Evolutionary conservation across 35 echinoderm and acorn worm genomes (phyloP).

Genomic region (Patiria miniata): DNA sequence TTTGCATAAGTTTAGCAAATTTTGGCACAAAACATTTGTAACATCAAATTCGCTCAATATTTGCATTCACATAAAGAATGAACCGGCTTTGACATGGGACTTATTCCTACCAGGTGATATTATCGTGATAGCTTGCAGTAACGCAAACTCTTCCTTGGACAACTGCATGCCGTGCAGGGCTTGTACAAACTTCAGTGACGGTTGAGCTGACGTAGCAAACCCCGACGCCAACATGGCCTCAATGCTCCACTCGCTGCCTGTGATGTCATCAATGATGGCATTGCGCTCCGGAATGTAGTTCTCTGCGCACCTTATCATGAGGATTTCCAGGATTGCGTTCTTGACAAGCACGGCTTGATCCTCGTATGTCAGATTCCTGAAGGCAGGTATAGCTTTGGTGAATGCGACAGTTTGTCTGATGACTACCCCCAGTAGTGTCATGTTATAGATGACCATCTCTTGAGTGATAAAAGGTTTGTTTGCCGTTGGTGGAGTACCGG

Average conservation of each 20-base stretch:
- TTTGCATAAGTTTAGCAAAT: too few species aligned
- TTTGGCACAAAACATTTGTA: too few species aligned
- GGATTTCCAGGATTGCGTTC: conserved; percentile 93
- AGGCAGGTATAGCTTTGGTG: conserved; percentile 93
- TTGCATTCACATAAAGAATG: too few species aligned
- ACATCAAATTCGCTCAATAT: too few species aligned
- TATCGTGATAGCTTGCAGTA: conserved; percentile 92
- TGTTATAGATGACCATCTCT: conserved; percentile 96
- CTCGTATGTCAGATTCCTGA: conserved; percentile 91
- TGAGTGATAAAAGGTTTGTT: conserved; percentile 17
- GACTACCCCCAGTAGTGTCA: conserved; percentile 91
- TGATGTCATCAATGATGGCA: conserved; percentile 92
- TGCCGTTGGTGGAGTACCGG: not conserved
- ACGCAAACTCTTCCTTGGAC: conserved; percentile 78
- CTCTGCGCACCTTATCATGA: conserved; percentile 95
- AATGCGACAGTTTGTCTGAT: conserved; percentile 98
- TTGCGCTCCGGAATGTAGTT: conserved; percentile 90
- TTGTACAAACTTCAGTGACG: conserved; percentile 97
- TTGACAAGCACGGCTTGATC: conserved; percentile 98
- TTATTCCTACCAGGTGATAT: conserved; percentile 84
- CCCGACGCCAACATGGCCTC: conserved; percentile 90
- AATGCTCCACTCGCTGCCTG: conserved; percentile 91
- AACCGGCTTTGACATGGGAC: too few species aligned
- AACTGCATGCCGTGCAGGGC: conserved; percentile 81
- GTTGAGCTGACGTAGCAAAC: conserved; percentile 79